These are phyloP conservation scores for Andrena fulva DNA, from an alignment of 2,888 invertebrate genomes.

Conservation along the genomic window DNA sequence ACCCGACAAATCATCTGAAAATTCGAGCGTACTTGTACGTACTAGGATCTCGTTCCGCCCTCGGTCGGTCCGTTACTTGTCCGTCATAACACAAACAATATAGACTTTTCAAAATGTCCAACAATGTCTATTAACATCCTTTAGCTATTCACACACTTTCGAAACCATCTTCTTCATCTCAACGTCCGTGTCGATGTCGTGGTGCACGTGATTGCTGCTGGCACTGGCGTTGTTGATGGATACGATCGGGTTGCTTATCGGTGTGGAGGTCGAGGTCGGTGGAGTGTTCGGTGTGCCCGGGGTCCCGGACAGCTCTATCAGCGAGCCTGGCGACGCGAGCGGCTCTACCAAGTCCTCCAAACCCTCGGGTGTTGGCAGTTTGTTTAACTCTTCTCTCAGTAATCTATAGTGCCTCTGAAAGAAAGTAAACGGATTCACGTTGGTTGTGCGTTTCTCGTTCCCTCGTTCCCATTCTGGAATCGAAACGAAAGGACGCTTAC, in stretches of 20 bases:
- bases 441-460: neutral
- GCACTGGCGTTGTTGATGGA: slow-evolving; percentile 70
- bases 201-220: slow-evolving; percentile 79
- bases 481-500: slow-evolving; percentile 81
- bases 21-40: slow-evolving; percentile 35
- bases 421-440: neutral
- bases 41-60: slow-evolving; percentile 42
- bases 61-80: slow-evolving; percentile 63
- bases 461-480: no score
- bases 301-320: slow-evolving; percentile 83
- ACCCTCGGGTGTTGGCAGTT: slow-evolving; percentile 92
- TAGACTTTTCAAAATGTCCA: slow-evolving; percentile 84
- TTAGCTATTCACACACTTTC: slow-evolving; percentile 88
- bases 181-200: slow-evolving; percentile 88
- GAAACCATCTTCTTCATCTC: slow-evolving; percentile 93
- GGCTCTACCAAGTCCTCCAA: slow-evolving; percentile 90
- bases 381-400: slow-evolving; percentile 93
- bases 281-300: slow-evolving; percentile 81
- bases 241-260: slow-evolving; percentile 74
- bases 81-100: slow-evolving; percentile 81
- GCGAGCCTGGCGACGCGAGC: slow-evolving; percentile 81
- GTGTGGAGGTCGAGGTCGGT: slow-evolving; percentile 73
- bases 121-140: slow-evolving; percentile 83
- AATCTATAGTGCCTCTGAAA: slow-evolving; percentile 92
- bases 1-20: slow-evolving; percentile 35